These are phyloP conservation scores for Ceratina calcarata DNA, from an alignment of 1,140 invertebrate genomes.

Conservation along the genomic window DNA sequence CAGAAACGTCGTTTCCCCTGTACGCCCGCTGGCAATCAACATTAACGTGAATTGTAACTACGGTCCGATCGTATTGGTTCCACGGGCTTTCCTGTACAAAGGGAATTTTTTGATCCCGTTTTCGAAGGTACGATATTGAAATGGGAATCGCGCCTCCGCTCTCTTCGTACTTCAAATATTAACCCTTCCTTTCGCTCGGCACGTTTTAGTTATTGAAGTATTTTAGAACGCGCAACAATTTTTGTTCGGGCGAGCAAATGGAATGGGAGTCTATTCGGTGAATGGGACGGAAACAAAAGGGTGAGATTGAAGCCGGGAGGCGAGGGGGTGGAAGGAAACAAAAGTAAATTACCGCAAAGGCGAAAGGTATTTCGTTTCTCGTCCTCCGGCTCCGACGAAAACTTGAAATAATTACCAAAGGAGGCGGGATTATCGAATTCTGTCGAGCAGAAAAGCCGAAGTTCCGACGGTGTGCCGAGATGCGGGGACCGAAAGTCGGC, in stretches of 20 bases:
- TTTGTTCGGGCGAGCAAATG: too few relatives aligned
- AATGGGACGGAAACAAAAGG: constrained; percentile 6
- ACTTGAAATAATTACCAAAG: constrained; percentile 66
- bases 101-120: not conserved
- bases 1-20: constrained; percentile 27
- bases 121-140: not conserved
- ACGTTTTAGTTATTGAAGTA: too few relatives aligned
- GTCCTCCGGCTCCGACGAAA: constrained; percentile 46
- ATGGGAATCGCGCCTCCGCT: too few relatives aligned
- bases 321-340: constrained; percentile 17
- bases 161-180: too few relatives aligned
- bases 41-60: not conserved
- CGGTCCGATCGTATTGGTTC: not conserved
- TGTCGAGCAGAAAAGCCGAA: constrained; percentile 47
- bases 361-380: constrained; percentile 28
- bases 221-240: too few relatives aligned
- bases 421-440: constrained; percentile 66
- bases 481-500: constrained; percentile 3
- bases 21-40: not conserved
- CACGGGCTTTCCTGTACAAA: not conserved
- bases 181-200: too few relatives aligned
- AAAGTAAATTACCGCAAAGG: constrained; percentile 44
- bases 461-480: constrained; percentile 43
- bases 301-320: not conserved
- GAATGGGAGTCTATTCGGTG: not conserved